These are phyloP conservation scores for Rattus rattus DNA, from an alignment of 2,113 vertebrate species.

Conservation along the genomic window DNA sequence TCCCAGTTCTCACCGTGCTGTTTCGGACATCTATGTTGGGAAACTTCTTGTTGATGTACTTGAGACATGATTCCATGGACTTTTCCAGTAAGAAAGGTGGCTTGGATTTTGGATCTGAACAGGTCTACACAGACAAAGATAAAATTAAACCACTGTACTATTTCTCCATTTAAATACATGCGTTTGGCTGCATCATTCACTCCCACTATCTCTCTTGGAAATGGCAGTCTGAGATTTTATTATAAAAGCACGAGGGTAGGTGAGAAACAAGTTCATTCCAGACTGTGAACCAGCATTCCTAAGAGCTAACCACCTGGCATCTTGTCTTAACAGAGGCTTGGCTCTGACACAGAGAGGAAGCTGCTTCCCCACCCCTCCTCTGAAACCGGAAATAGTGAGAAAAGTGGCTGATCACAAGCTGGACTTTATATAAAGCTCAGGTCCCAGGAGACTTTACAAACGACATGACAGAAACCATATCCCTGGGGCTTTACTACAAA, in stretches of 20 bases:
- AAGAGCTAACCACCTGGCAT: slow-evolving; percentile 7
- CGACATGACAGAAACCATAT: not conserved
- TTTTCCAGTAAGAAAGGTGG: slow-evolving; percentile 91
- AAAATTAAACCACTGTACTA: not conserved
- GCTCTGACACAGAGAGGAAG: slow-evolving; percentile 72
- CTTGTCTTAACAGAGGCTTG: slow-evolving; percentile 30
- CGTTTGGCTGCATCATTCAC: not conserved
- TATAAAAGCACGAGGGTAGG: slow-evolving; percentile 3
- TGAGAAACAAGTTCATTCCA: slow-evolving; percentile 23
- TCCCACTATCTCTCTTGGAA: not conserved
- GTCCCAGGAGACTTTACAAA: not conserved
- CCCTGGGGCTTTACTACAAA: slow-evolving; percentile 36
- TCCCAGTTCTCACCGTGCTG: slow-evolving; percentile 87
- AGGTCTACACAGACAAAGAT: slow-evolving; percentile 85
- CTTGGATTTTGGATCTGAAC: slow-evolving; percentile 89
- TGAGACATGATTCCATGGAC: slow-evolving; percentile 92
- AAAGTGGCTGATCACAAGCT: slow-evolving; percentile 17
- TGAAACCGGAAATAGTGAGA: slow-evolving; percentile 68
- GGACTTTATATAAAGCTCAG: not conserved
- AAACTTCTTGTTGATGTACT: slow-evolving; percentile 96
- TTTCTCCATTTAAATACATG: slow-evolving; percentile 30
- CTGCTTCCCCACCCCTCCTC: slow-evolving; percentile 31
- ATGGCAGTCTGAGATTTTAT: slow-evolving; percentile 36
- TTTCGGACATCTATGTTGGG: slow-evolving; percentile 93
- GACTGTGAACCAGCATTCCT: not conserved